Base-by-base conservation (phyloP, 2,113 vertebrate genomes). In the Regulus satrapa region DNA sequence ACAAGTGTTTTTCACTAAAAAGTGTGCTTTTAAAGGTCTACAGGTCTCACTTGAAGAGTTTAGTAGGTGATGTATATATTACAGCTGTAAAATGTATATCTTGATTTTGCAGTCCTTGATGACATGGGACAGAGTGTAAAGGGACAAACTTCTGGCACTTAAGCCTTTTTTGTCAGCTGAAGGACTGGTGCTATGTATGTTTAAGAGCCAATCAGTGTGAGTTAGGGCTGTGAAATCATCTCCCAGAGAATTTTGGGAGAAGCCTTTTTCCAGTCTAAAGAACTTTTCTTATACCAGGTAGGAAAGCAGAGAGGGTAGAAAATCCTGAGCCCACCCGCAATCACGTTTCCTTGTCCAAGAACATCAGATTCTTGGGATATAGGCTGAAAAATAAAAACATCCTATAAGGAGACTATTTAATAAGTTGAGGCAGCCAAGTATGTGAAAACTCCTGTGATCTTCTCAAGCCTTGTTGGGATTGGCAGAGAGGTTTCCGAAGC, bases 351-450 rank as follows among this genome's bases (percentile, higher is more conserved):
- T 95, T 81, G 90, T 97, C 96, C 97, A 98, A 97, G 95, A 97
- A 97, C 96, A 97, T 97, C 95, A 97, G 74, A 92, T 88, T 97
- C 97, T 95, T 95, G 96, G 96, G 93, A 94, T 97, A 90, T 79
- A 95, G 93, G 58, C 71, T 97, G 85, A 97, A 98, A 98, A 97
- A 97, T 93, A 96, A 97, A 98, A 97, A 97, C 97, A 97, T 97
- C 96, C 93, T 97, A 96, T 87, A 95, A 97, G 96, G 95, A 97
- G 95, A 89, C 95, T 97, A 86, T 95, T 96, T 97, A 97, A 96
- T 96, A 96, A 88, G 66, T 26, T 62, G 72, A 80, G 84, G 93
- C 31, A 75, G 97, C 94, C 96, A 97, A 97, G 94, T 96, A 96
- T 83, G 76, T 69, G 85, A 95, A 95, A 89, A 94, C 80, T 93